These are phyloP conservation scores for Sakesphorus luctuosus DNA, from an alignment of 2,113 vertebrate species.

Conservation along the genomic window DNA sequence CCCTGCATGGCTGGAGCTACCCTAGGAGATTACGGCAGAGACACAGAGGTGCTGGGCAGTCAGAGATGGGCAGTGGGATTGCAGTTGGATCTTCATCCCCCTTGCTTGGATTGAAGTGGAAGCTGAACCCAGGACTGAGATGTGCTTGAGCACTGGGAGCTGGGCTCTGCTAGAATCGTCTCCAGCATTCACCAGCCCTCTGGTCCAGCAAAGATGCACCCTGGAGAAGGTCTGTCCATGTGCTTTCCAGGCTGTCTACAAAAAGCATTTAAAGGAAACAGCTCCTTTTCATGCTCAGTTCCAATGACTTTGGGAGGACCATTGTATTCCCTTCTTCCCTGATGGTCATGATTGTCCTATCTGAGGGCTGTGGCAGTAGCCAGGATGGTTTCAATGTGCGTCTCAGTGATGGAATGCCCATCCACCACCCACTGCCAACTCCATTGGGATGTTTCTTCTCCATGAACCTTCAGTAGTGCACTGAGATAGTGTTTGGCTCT, in stretches of 20 bases:
- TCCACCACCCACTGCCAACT: neutral
- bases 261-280: neutral
- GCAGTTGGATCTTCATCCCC: neutral
- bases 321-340: neutral
- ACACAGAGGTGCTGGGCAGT: neutral
- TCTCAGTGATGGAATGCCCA: neutral
- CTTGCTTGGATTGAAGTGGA: neutral
- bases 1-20: neutral
- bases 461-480: neutral
- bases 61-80: neutral
- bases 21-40: neutral
- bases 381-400: neutral
- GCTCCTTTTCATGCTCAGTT: neutral
- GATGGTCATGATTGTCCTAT: neutral
- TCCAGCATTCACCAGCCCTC: neutral
- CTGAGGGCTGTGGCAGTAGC: fast-evolving
- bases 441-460: neutral
- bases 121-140: neutral
- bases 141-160: neutral
- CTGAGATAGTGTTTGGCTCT: neutral
- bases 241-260: neutral
- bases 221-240: neutral
- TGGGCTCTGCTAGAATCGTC: neutral
- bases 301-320: neutral
- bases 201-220: neutral